Conservation (phyloP, 2,113 vertebrate species). For the Dryoscopus gambensis region DNA sequence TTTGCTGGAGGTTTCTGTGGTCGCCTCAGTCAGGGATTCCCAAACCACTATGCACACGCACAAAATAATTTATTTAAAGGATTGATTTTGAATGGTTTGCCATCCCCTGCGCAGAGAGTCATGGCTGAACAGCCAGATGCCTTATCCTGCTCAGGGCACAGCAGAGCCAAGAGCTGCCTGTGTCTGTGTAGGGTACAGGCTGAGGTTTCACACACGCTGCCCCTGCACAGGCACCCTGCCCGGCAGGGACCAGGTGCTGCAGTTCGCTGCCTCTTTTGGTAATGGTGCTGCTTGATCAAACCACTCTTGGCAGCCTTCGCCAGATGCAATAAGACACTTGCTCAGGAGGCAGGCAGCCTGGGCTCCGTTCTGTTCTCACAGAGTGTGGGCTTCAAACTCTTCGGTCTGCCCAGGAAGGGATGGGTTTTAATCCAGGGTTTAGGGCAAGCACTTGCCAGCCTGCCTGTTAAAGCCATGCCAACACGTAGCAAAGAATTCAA, state of each 20-base stretch:
- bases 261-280: conserved; percentile 1
- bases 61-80: not conserved
- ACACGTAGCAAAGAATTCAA: not conserved
- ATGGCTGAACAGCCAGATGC: not conserved
- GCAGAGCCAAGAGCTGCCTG: not conserved
- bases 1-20: not conserved
- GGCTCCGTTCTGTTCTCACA: not conserved
- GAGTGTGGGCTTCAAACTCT: not conserved
- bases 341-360: not conserved
- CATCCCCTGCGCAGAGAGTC: not conserved
- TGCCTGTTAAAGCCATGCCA: not conserved
- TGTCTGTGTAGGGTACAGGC: accelerated
- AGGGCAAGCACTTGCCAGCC: not conserved
- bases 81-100: not conserved
- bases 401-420: not conserved
- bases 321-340: not conserved
- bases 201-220: not conserved
- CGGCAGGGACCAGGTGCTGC: not conserved
- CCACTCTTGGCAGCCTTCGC: not conserved
- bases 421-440: not conserved
- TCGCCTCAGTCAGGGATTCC: not conserved
- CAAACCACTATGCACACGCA: not conserved
- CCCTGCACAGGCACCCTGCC: not conserved
- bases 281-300: not conserved
- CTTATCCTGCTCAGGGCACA: not conserved